Base-by-base conservation (phyloP, 1,140 invertebrate genomes). In the Leucophenga varia region DNA sequence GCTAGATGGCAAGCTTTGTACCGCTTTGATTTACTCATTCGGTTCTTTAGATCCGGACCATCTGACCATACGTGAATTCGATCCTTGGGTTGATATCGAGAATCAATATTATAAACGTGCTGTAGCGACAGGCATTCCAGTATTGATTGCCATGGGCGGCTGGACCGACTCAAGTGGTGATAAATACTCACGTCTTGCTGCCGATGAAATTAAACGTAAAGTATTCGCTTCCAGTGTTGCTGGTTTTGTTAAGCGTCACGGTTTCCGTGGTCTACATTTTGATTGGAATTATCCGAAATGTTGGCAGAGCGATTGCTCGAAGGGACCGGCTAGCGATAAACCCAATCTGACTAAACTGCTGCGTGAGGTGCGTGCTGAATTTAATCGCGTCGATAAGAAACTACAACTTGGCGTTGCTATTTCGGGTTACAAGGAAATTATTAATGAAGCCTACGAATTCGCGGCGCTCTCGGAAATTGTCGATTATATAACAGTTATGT, bases 281-380 rank as follows among this genome's bases (percentile, higher is more conserved):
- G 91, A 94, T 54, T 95, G 92, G 92, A 91, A 92, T 64, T 95
- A 93, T 72, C 92, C 91, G 0, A 86, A 87, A 35, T 95, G 92
- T 55, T 93, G 91, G 91, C 90, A 94, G 55, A 91, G 88, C 59
- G 86, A 93, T 61, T 95, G 91, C 67, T 84, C 84, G 13, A 88
- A 86, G 49, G 91, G 91, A 6, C 85, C 88, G 0, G 78, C 79
- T 1, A 81, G 82, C 2, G 92, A 95, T 60, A 88, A 82, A 64
- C 78, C 83, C 0, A 91, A 91, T 60, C 91, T 90, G 50, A 83
- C 84, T 2, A 84, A 85, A 72, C 75, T 95, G 2, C 75, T 92
- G 7, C 79, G 90, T 81, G 92, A 95, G 76, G 58, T 97, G n/a
- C 81, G 84, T 16, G 72, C 78, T 13, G 88, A 86, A 18, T 90